Percentiles rank a stretch among this genome's conserved stretches.
phyloP scores from a whole-genome alignment of 2,888 invertebrate genomes.

The Petrophora chlorosata region DNA sequence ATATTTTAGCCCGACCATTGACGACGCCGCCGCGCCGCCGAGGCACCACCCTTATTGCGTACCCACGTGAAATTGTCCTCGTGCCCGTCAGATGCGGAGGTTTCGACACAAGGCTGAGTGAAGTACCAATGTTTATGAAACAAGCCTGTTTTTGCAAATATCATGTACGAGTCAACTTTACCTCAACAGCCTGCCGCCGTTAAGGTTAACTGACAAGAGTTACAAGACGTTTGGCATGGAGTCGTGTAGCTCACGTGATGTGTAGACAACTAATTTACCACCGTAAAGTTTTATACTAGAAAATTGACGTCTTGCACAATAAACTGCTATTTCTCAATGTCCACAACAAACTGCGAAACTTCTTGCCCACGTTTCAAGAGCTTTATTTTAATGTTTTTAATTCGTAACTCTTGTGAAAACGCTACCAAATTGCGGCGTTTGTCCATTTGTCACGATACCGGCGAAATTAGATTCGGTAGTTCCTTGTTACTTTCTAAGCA shows the following conservation, averaged over 20 bases:
- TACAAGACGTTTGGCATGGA: neutral
- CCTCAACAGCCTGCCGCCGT: neutral
- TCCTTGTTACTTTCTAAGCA: neutral
- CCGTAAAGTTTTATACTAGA: constrained; percentile 10
- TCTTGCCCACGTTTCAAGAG: neutral
- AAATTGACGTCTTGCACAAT: constrained; percentile 11
- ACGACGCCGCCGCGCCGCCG: constrained; percentile 13
- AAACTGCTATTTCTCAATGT: constrained; percentile 6
- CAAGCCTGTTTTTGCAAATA: constrained; percentile 24
- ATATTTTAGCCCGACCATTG: constrained; percentile 36
- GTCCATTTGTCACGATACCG: neutral
- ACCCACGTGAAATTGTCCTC: constrained; percentile 21
- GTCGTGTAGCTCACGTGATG: neutral
- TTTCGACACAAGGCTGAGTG: constrained; percentile 31
- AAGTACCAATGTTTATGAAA: constrained; percentile 27
- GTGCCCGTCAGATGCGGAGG: constrained; percentile 25
- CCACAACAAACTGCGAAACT: constrained; percentile 7
- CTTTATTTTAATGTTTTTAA: neutral
- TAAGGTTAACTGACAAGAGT: neutral
- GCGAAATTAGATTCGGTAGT: neutral
- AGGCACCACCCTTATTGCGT: constrained; percentile 34
- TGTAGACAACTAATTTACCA: constrained; percentile 2
- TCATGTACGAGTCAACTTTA: neutral
- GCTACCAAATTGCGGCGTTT: neutral
- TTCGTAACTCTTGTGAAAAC: neutral